Percentiles rank a stretch among this genome's conserved stretches.
Conservation (phyloP, 2,113 vertebrate species). For the Columba livia region DNA sequence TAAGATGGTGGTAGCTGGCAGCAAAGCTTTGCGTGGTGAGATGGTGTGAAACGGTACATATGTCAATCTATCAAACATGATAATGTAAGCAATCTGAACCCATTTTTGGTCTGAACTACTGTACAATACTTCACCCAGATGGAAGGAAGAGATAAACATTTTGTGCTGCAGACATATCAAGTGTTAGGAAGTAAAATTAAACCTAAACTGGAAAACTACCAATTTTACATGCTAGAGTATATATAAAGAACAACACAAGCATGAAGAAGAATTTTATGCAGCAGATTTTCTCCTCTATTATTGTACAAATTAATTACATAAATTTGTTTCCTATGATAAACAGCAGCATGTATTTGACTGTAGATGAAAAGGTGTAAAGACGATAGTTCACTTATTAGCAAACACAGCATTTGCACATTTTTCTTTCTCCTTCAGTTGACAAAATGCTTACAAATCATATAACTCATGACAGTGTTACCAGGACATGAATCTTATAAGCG, state of each 20-base stretch:
- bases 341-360: conserved; percentile 50
- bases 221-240: conserved; percentile 32
- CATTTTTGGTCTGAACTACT: conserved; percentile 61
- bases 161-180: conserved; percentile 11
- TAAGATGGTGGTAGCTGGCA: conserved; percentile 68
- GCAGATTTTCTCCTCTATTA: conserved; percentile 24
- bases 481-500: neutral
- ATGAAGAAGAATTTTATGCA: neutral
- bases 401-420: conserved; percentile 33
- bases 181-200: conserved; percentile 64
- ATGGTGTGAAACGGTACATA: conserved; percentile 68
- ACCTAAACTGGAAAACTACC: conserved; percentile 65
- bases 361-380: conserved; percentile 54
- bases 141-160: conserved; percentile 45
- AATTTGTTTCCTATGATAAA: conserved; percentile 46
- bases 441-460: neutral
- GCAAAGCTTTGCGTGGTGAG: conserved; percentile 58
- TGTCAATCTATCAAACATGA: conserved; percentile 70
- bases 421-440: neutral
- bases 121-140: conserved; percentile 30
- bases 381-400: conserved; percentile 11
- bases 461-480: neutral
- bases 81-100: conserved; percentile 66
- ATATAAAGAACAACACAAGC: conserved; percentile 47
- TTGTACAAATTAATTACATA: conserved; percentile 50